Evolutionary conservation across 2,113 vertebrate species (phyloP).

Genomic region (Melanocharis versteri): DNA sequence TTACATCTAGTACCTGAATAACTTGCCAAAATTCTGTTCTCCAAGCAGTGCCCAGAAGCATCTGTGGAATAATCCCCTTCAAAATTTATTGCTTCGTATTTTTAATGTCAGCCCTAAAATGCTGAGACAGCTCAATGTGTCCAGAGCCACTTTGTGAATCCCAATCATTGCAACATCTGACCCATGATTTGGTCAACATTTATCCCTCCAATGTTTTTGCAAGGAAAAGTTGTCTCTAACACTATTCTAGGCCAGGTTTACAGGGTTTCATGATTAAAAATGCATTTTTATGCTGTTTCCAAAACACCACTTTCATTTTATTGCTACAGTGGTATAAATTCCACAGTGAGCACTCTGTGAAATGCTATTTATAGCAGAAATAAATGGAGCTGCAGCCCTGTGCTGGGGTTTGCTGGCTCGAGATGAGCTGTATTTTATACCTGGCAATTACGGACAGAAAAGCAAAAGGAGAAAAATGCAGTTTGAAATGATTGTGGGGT

Average conservation of each 20-base stretch:
- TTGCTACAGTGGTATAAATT: conserved; percentile 40
- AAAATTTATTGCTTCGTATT: conserved; percentile 38
- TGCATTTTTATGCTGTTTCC: conserved; percentile 41
- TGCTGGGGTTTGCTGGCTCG: conserved; percentile 13
- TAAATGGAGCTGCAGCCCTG: conserved; percentile 26
- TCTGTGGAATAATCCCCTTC: neutral
- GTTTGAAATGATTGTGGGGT: neutral
- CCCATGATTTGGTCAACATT: neutral
- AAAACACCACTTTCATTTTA: conserved; percentile 38
- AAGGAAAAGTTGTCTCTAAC: conserved; percentile 6
- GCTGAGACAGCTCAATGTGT: conserved; percentile 19
- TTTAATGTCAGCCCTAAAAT: conserved; percentile 21
- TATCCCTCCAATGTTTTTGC: neutral
- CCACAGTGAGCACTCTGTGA: neutral
- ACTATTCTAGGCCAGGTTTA: neutral
- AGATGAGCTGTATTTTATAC: conserved; percentile 5
- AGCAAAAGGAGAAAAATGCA: neutral
- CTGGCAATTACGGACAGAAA: conserved; percentile 43
- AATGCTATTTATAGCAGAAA: conserved; percentile 51
- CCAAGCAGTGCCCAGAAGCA: neutral
- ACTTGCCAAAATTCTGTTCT: neutral
- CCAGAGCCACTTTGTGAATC: neutral
- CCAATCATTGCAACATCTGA: neutral
- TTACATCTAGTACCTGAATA: fast-evolving
- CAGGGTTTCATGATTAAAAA: conserved; percentile 45